Evolutionary conservation across 2,797 vertebrate genomes (phyloP).

Genomic region (Paguma larvata): DNA sequence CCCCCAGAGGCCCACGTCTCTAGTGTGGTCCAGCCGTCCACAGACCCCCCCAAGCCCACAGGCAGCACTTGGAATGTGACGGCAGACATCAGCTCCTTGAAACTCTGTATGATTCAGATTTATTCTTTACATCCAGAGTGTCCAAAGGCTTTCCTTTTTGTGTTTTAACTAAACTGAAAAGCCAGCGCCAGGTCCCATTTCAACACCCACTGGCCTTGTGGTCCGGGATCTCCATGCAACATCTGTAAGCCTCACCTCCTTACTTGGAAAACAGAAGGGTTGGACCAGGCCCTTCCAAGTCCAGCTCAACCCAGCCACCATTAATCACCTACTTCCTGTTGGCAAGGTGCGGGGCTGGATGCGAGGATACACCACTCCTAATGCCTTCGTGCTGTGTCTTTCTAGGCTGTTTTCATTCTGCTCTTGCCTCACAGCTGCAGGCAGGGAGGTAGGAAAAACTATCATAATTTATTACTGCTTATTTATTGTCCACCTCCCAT

Average conservation of each 20-base stretch:
- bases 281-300: neutral
- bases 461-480: neutral
- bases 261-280: neutral
- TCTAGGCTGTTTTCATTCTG: neutral
- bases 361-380: accelerated
- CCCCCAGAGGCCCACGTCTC: neutral
- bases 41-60: neutral
- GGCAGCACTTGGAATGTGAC: neutral
- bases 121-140: neutral
- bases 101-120: neutral
- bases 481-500: neutral
- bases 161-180: neutral
- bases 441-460: neutral
- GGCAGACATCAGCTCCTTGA: neutral
- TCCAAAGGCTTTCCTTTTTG: neutral
- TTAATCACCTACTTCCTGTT: neutral
- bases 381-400: neutral
- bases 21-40: neutral
- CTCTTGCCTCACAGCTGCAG: neutral
- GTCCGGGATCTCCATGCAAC: neutral
- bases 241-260: neutral
- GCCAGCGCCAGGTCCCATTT: too few species aligned
- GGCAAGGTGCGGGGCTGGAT: neutral
- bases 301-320: neutral
- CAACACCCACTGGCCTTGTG: neutral